Evolutionary conservation across 1,140 invertebrate genomes (phyloP).

Genomic region (Zaprionus inermis): DNA sequence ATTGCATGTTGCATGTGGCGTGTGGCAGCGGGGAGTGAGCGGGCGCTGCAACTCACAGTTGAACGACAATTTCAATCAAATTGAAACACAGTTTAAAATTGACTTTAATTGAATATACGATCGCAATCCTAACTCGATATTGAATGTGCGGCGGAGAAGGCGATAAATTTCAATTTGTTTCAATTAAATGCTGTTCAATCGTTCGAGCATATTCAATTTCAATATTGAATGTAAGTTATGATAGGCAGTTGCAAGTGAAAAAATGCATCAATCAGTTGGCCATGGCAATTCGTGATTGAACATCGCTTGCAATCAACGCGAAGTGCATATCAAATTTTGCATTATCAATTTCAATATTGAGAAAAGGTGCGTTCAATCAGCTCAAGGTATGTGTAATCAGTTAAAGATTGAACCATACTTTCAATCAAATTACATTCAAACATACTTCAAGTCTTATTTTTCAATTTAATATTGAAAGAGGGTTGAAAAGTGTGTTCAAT

Average conservation of each 20-base stretch:
- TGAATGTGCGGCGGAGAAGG: neutral
- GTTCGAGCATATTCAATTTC: conserved; percentile 1
- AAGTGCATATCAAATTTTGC: too few relatives aligned
- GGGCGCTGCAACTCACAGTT: conserved; percentile 1
- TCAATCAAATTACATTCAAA: too few relatives aligned
- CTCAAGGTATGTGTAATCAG: too few relatives aligned
- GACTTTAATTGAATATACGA: neutral
- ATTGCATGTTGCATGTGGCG: conserved; percentile 17
- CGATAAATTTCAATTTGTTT: conserved; percentile 8
- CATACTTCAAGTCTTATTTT: too few relatives aligned
- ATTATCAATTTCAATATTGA: too few relatives aligned
- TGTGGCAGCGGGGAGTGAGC: neutral
- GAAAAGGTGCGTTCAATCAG: too few relatives aligned
- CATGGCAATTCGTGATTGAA: too few relatives aligned
- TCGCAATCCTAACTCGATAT: neutral
- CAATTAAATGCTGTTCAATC: neutral
- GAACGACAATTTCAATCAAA: conserved; percentile 13
- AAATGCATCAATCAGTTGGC: neutral
- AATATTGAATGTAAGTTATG: conserved; percentile 10
- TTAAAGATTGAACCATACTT: too few relatives aligned
- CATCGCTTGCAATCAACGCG: too few relatives aligned
- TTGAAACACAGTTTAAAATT: neutral
- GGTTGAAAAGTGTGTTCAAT: too few relatives aligned
- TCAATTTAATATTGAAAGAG: too few relatives aligned
- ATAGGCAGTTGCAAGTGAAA: neutral